Evolutionary conservation across 2,797 vertebrate species (phyloP), one percentile per base, ranked within the genome.

Genomic region (Ceryle rudis): DNA sequence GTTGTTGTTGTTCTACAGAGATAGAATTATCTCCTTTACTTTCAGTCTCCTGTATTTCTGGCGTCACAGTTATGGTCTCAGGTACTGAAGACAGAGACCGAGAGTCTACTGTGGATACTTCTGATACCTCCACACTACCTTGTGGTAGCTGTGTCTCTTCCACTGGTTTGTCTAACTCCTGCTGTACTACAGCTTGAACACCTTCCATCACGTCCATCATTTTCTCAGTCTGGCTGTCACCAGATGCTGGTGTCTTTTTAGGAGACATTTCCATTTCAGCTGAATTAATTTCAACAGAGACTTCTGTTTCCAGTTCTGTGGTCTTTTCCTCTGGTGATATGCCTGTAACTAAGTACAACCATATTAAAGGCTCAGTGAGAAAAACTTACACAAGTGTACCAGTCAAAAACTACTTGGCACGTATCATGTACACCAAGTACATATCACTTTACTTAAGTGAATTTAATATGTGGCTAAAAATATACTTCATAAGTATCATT

Each of bases 261-360:
- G 96, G 70, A 93, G 97, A 83, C 18, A 52, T 52, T 94, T 98
- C 97, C 91, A 97, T 75, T 94, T 95, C 89, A 88, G 96, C 85
- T 89, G 88, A 69, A 90, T 82, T 94, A 52, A 78, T 71, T 89
- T 93, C 95, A 85, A 33, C 66, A 93, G 97, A 90, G 85, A 90
- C 42, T 61, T 93, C 93, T 62, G 86, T 86, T 97, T 97, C 97
- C 92, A 97, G 74, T 85, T 97, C 95, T 72, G 86, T 26, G 70
- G 92, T 86, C 78, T 96, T 94, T 94, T 97, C 96, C 79, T 97
- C 95, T 72, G 92, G 81, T 85, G 96, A 95, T 80, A 95, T n/a
- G 73, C 86, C 98, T 98, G 95, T 23, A 98, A 96, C 62, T 65
- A 93, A 97, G 57, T 6, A 90, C 12, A 91, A 90, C 8, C 52